A percentile compares a stretch with the other conserved stretches of the same genome.
phyloP scores from a whole-genome alignment of 2,113 vertebrate species.

The rabbit (Oryctolagus cuniculus) region DNA sequence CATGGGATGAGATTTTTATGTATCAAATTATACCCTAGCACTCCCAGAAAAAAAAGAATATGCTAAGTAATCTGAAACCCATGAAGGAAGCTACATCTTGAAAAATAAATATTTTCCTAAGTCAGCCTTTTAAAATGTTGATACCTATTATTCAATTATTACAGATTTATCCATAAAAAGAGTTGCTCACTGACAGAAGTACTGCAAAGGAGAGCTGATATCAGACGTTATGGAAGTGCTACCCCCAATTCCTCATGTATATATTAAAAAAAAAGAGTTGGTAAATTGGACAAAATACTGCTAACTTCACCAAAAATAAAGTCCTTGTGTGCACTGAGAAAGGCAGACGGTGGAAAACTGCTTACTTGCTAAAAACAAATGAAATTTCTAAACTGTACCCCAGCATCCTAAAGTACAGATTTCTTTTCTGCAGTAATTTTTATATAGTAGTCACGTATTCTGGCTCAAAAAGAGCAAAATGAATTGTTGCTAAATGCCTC shows the following conservation, averaged over 20 bases:
- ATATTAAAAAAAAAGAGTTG: not conserved
- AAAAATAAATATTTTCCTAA: slow-evolving; percentile 19
- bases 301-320: slow-evolving; percentile 61
- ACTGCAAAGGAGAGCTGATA: not conserved
- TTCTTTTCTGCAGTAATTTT: not conserved
- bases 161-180: not conserved
- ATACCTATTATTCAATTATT: slow-evolving; percentile 3
- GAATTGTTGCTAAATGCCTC: slow-evolving; percentile 26
- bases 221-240: not conserved
- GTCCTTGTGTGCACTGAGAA: slow-evolving; percentile 5
- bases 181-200: accelerated
- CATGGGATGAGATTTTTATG: not conserved
- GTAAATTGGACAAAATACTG: slow-evolving; percentile 9
- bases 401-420: not conserved
- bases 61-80: not conserved
- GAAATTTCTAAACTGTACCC: slow-evolving; percentile 57
- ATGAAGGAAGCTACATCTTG: not conserved
- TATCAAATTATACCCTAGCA: not conserved
- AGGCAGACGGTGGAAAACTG: slow-evolving; percentile 54
- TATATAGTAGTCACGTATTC: not conserved
- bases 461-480: slow-evolving; percentile 15
- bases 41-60: not conserved
- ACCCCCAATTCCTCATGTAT: not conserved
- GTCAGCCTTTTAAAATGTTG: not conserved
- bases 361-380: slow-evolving; percentile 69